phyloP scores from a whole-genome alignment of 2,888 invertebrate species.

The Phania funesta region DNA sequence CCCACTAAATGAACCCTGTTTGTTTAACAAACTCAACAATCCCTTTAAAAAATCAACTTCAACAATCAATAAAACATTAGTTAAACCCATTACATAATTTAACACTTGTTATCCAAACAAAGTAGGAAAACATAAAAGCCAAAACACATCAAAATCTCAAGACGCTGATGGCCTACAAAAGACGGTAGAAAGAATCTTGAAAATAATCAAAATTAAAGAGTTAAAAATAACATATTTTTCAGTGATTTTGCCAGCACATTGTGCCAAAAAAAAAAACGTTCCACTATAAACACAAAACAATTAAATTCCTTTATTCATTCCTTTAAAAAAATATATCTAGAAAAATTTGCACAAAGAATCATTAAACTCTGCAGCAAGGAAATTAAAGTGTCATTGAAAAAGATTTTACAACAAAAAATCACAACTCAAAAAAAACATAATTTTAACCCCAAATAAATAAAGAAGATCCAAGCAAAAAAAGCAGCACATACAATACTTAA shows the following conservation, averaged over 20 bases:
- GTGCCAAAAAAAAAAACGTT: background rate
- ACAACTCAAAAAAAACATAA: conserved; percentile 17
- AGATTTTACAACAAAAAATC: conserved; percentile 66
- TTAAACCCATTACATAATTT: conserved; percentile 59
- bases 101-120: conserved; percentile 30
- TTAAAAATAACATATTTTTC: background rate
- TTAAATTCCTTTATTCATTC: background rate
- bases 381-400: conserved; percentile 66
- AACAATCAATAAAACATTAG: conserved; percentile 20
- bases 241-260: background rate
- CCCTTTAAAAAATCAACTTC: background rate
- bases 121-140: no score
- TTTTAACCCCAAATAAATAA: conserved; percentile 31
- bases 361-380: conserved; percentile 26
- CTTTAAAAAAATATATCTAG: conserved; percentile 29
- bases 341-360: conserved; percentile 43
- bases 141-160: background rate
- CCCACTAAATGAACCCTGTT: background rate
- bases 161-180: conserved; percentile 16
- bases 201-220: background rate
- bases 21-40: no score
- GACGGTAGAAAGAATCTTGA: background rate
- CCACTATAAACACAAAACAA: background rate
- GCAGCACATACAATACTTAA: conserved; percentile 5
- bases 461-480: conserved; percentile 20